Evolutionary conservation across 2,113 vertebrate species (phyloP).

Genomic region (zebrafish (Danio rerio)): DNA sequence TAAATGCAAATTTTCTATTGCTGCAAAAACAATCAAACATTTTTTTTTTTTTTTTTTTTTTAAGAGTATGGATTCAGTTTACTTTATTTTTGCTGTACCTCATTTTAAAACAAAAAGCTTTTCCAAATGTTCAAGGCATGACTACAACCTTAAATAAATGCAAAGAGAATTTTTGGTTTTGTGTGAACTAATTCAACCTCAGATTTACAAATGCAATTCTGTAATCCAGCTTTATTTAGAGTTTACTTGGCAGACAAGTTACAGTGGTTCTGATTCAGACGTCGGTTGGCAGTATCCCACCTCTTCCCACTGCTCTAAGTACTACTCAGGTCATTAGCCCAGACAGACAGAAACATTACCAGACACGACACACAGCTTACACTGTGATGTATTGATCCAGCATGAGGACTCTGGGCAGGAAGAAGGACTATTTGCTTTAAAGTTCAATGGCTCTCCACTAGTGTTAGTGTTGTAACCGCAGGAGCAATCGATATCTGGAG

Average conservation of each 20-base stretch:
- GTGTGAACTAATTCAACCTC: no score
- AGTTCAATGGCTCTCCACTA: conserved; percentile 75
- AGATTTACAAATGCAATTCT: not conserved
- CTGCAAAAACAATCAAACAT: no score
- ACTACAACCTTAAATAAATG: no score
- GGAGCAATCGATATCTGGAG: conserved; percentile 73
- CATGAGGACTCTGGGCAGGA: conserved; percentile 70
- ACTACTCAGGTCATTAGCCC: conserved; percentile 63
- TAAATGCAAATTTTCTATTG: no score
- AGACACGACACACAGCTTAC: conserved; percentile 58
- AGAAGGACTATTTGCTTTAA: conserved; percentile 79
- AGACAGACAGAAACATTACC: conserved; percentile 75
- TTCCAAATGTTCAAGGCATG: no score
- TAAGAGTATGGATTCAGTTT: no score
- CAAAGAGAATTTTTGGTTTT: no score
- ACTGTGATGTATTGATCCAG: conserved; percentile 66
- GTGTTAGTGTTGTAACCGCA: conserved; percentile 74
- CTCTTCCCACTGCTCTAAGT: conserved; percentile 61
- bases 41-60: no score
- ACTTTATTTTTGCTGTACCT: no score
- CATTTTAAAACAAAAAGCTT: no score
- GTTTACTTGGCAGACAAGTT: not conserved
- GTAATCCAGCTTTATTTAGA: not conserved
- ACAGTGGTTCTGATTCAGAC: not conserved
- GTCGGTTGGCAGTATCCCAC: conserved; percentile 25